Evolutionary conservation across 2,113 vertebrate species (phyloP).

Genomic region (Elaphurus davidianus): DNA sequence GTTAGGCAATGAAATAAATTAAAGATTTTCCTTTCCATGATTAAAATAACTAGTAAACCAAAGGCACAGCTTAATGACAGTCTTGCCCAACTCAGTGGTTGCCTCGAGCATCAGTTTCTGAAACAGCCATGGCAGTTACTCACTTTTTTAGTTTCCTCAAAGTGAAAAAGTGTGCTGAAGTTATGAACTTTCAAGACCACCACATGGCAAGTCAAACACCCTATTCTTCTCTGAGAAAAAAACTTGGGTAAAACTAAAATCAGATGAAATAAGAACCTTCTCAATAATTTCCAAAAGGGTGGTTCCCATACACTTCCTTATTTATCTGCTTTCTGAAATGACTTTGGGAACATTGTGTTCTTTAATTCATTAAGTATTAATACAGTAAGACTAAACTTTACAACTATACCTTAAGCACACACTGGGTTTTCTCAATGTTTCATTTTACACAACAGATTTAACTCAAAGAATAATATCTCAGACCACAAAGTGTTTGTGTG

Average conservation of each 20-base stretch:
- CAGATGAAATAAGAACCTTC: not conserved
- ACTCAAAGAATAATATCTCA: not conserved
- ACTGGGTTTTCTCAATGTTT: not conserved
- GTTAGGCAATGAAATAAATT: constrained; percentile 41
- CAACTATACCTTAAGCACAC: not conserved
- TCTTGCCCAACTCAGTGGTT: not conserved
- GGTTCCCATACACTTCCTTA: not conserved
- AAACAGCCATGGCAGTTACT: not conserved
- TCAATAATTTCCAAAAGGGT: not conserved
- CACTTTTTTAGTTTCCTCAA: constrained; percentile 18
- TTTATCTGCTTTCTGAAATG: not conserved
- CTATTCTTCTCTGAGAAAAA: not conserved
- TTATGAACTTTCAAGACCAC: constrained; percentile 21
- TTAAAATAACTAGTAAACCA: constrained; percentile 48
- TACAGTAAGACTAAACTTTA: not conserved
- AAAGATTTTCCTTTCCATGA: constrained; percentile 24
- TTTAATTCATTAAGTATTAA: not conserved
- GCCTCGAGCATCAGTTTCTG: constrained; percentile 35
- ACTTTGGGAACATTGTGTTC: not conserved
- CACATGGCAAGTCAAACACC: not conserved
- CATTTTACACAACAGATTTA: not conserved
- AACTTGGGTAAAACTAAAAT: not conserved
- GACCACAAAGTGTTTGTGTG: not conserved
- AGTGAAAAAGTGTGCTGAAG: constrained; percentile 7
- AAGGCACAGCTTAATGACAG: constrained; percentile 40